Conservation (phyloP, 1,140 invertebrate genomes). For the Charaxes varanes region DNA sequence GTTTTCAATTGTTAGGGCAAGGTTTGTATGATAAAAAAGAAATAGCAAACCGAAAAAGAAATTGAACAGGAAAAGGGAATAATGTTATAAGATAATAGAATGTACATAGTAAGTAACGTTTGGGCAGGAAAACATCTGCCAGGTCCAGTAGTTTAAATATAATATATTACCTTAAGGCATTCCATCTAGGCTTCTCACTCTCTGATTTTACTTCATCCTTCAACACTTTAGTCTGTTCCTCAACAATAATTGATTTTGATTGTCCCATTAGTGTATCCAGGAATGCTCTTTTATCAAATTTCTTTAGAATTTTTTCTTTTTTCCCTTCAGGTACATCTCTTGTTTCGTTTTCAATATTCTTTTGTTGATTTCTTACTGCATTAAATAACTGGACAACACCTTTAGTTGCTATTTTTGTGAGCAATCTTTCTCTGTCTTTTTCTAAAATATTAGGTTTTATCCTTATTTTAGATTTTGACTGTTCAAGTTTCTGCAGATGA, state of each 20-base stretch:
- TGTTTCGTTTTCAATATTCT: conserved; percentile 82
- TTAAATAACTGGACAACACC: conserved; percentile 95
- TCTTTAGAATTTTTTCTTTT: conserved; percentile 87
- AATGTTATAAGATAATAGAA: too few relatives aligned
- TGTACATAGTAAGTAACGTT: too few relatives aligned
- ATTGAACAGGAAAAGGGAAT: too few relatives aligned
- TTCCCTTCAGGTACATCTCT: conserved; percentile 85
- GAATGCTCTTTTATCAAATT: conserved; percentile 87
- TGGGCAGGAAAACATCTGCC: too few relatives aligned
- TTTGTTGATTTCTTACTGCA: conserved; percentile 90
- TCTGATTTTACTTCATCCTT: conserved; percentile 66
- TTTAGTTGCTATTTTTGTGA: conserved; percentile 90
- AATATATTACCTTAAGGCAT: conserved; percentile 66
- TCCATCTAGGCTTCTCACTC: conserved; percentile 69
- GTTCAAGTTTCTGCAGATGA: conserved; percentile 78
- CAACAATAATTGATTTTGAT: conserved; percentile 77
- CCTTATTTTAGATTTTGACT: conserved; percentile 79
- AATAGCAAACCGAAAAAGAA: too few relatives aligned
- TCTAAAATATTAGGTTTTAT: conserved; percentile 84
- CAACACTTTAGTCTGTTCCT: conserved; percentile 68
- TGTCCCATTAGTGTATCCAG: conserved; percentile 87
- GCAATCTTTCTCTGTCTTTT: conserved; percentile 81
- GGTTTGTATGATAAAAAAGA: too few relatives aligned
- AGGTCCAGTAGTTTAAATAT: too few relatives aligned
- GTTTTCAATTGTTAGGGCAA: too few relatives aligned